These are phyloP conservation scores for Ammodytes dubius DNA, from an alignment of 2,113 vertebrate genomes.

Conservation along the genomic window DNA sequence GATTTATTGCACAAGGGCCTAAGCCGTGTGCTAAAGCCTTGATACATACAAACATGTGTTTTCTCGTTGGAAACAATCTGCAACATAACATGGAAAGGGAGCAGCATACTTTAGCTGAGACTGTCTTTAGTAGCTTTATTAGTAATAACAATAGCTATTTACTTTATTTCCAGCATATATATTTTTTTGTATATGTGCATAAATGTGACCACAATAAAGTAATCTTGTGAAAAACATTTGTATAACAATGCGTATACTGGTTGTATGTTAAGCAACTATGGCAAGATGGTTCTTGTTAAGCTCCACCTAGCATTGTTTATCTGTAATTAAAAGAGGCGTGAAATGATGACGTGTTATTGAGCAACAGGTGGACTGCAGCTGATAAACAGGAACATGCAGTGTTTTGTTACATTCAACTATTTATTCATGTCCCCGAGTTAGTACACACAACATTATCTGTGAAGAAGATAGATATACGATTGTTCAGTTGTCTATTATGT, in stretches of 20 bases:
- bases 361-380: not conserved
- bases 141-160: not conserved
- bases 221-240: not conserved
- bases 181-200: not conserved
- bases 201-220: too few species aligned
- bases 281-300: not conserved
- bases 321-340: constrained; percentile 1
- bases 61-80: not conserved
- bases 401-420: not conserved
- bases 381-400: not conserved
- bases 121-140: not conserved
- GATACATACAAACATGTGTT: not conserved
- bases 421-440: not conserved
- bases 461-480: not conserved
- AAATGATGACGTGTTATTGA: not conserved
- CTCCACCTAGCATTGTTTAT: not conserved
- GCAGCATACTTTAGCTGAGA: not conserved
- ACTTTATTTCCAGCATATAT: not conserved
- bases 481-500: not conserved
- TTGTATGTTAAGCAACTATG: not conserved
- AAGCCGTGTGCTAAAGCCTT: not conserved
- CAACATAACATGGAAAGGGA: not conserved
- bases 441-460: not conserved
- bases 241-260: not conserved
- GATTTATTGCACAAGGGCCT: constrained; percentile 21